phyloP scores from a whole-genome alignment of 2,113 vertebrate genomes.

The Falco punctatus region DNA sequence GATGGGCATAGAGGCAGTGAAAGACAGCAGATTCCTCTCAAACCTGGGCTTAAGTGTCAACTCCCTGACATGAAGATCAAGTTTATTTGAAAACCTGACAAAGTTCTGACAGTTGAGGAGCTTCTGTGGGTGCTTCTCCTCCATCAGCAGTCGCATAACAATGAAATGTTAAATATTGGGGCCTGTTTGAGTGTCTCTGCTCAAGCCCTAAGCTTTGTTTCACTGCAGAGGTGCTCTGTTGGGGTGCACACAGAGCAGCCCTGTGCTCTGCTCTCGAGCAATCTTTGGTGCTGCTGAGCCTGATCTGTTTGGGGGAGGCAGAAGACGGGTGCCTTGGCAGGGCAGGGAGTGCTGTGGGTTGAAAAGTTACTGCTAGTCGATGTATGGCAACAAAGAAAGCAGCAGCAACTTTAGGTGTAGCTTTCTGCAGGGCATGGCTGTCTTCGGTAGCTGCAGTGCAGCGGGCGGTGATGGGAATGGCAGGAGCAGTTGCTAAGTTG shows the following conservation, averaged over 20 bases:
- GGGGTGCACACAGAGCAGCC: not conserved
- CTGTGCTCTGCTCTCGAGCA: fast-evolving
- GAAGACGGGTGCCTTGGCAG: not conserved
- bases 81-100: not conserved
- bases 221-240: not conserved
- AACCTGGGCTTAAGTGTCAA: not conserved
- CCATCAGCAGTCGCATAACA: not conserved
- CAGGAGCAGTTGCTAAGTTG: not conserved
- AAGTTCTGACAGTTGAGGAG: not conserved
- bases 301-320: not conserved
- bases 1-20: not conserved
- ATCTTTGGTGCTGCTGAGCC: not conserved
- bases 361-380: not conserved
- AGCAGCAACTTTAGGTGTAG: not conserved
- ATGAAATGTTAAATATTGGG: not conserved
- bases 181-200: not conserved
- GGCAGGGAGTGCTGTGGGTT: not conserved
- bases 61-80: not conserved
- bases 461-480: fast-evolving
- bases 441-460: not conserved
- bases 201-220: not conserved
- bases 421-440: not conserved
- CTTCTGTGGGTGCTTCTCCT: not conserved
- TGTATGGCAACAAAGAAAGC: not conserved
- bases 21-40: not conserved